Conservation (phyloP, 1,140 invertebrate species). For the Aphelinus certus region DNA sequence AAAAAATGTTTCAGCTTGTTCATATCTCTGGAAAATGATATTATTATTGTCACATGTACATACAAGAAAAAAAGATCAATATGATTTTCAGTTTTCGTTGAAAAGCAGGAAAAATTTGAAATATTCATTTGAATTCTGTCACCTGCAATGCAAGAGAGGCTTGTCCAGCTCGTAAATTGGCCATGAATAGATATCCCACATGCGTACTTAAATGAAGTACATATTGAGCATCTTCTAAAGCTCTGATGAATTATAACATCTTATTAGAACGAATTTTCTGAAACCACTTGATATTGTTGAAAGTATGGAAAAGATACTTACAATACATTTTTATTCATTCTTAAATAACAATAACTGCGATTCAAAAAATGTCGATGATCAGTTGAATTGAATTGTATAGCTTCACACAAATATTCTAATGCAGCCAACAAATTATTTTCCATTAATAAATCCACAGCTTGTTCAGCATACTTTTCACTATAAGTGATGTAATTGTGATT, state of each 20-base stretch:
- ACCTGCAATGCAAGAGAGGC: constrained; percentile 3
- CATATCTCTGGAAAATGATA: constrained; percentile 12
- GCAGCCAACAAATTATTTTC: background rate
- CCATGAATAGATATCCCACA: background rate
- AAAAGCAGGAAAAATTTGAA: background rate
- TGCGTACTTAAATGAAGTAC: constrained; percentile 1
- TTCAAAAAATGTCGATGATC: constrained; percentile 24
- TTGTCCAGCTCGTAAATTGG: constrained; percentile 21
- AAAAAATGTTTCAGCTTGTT: constrained; percentile 5
- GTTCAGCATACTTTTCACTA: constrained; percentile 8
- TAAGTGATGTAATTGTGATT: background rate
- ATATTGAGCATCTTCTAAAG: constrained; percentile 19
- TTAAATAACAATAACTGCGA: constrained; percentile 19
- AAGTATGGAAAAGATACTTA: background rate
- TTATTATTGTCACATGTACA: background rate
- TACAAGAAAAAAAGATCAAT: too few relatives aligned
- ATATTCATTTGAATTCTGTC: background rate
- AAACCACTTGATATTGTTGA: background rate
- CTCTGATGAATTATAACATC: constrained; percentile 4
- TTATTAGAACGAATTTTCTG: background rate
- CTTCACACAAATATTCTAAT: background rate
- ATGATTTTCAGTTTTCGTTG: too few relatives aligned
- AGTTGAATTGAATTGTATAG: background rate
- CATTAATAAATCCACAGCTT: background rate
- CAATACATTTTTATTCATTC: background rate